Percentiles rank a stretch among this genome's conserved stretches.
These are phyloP conservation scores for Trichoplax adhaerens DNA, from an alignment of 37 sponge, comb jelly and placozoan species.

Conservation along the genomic window DNA sequence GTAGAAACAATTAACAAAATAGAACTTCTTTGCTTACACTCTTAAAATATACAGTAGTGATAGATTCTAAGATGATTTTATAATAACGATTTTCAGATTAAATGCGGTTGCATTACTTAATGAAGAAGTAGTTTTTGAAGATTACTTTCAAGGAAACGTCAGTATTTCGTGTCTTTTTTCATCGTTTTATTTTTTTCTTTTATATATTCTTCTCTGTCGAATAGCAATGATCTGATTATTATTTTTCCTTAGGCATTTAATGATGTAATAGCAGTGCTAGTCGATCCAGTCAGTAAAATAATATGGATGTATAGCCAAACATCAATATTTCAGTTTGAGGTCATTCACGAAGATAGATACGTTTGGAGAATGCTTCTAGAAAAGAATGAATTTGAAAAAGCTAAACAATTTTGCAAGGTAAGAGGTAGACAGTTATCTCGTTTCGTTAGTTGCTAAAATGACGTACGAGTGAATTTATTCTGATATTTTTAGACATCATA, in stretches of 20 bases:
- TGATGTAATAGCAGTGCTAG: slow-evolving; percentile 11
- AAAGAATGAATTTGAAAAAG: slow-evolving; percentile 54
- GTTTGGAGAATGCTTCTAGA: slow-evolving; percentile 83
- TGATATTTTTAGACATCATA: not conserved
- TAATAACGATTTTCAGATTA: slow-evolving; percentile 15
- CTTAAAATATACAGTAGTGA: slow-evolving; percentile 10
- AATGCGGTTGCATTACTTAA: slow-evolving; percentile 49
- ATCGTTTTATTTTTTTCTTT: not conserved
- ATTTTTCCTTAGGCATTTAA: too few relatives aligned
- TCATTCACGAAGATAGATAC: slow-evolving; percentile 21
- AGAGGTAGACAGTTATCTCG: slow-evolving; percentile 7
- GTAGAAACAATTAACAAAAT: slow-evolving; percentile 14
- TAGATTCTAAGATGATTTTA: not conserved
- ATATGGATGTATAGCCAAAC: slow-evolving; percentile 17
- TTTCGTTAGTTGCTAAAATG: slow-evolving; percentile 3
- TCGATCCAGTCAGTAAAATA: slow-evolving; percentile 20
- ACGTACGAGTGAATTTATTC: not conserved
- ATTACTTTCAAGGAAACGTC: slow-evolving; percentile 22
- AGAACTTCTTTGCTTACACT: slow-evolving; percentile 7
- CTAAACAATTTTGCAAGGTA: slow-evolving; percentile 59
- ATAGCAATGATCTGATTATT: slow-evolving; percentile 18
- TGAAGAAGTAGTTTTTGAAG: slow-evolving; percentile 36
- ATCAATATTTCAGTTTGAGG: slow-evolving; percentile 9
- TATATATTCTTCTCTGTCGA: not conserved
- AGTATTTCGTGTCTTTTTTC: not conserved